A percentile compares a stretch with the other conserved stretches of the same genome.
These are phyloP conservation scores for Acanthaster planci DNA, from an alignment of 35 echinoderm and acorn worm species.

Conservation along the genomic window DNA sequence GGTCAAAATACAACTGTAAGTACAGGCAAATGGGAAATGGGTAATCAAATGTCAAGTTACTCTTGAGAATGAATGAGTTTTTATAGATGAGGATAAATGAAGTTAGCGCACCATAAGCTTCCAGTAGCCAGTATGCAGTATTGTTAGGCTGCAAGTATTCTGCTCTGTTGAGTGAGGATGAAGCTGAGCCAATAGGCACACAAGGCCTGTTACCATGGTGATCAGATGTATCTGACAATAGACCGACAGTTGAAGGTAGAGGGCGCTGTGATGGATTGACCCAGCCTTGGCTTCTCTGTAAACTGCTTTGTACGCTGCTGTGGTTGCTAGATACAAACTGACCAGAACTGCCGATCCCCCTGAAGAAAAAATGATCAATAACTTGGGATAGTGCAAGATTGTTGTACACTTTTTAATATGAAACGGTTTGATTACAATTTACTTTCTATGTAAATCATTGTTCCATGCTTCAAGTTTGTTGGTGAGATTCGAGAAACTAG, in stretches of 20 bases:
- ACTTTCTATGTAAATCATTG: too few relatives aligned
- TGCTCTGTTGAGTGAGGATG: constrained; percentile 19
- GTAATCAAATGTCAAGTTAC: too few relatives aligned
- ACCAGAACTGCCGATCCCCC: constrained; percentile 2
- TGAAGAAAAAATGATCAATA: not conserved
- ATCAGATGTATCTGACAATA: not conserved
- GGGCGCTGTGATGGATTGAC: constrained; percentile 20
- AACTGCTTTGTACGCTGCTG: constrained; percentile 9
- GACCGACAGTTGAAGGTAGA: constrained; percentile 6
- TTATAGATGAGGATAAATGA: constrained; percentile 1
- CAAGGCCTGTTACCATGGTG: constrained; percentile 22
- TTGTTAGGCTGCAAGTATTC: constrained; percentile 26
- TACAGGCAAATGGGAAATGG: too few relatives aligned
- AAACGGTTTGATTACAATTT: too few relatives aligned
- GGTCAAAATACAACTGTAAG: too few relatives aligned
- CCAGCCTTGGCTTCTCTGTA: constrained; percentile 10
- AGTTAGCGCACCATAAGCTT: constrained; percentile 28
- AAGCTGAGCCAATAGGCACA: constrained; percentile 15
- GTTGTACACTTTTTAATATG: too few relatives aligned
- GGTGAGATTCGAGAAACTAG: too few relatives aligned
- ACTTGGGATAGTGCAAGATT: too few relatives aligned
- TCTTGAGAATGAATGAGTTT: not conserved
- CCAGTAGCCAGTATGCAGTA: constrained; percentile 10
- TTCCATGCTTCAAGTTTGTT: too few relatives aligned
- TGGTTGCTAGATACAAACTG: constrained; percentile 8